These are phyloP conservation scores for Bryconaethiops microstoma DNA, from an alignment of 2,797 vertebrate species.

Conservation along the genomic window DNA sequence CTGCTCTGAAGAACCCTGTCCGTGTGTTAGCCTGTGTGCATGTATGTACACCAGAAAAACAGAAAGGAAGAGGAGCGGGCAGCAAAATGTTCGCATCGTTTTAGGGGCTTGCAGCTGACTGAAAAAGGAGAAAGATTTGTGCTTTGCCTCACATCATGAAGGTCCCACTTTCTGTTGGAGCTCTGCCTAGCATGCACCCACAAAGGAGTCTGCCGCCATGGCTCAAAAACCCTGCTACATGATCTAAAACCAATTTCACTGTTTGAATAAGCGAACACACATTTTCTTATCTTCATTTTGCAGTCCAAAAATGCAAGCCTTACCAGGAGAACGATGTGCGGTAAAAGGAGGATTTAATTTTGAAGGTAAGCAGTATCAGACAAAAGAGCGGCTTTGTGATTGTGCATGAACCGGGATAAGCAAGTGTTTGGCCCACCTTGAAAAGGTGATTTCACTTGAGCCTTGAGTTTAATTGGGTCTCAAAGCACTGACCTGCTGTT, in stretches of 20 bases:
- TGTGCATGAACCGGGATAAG: constrained; percentile 65
- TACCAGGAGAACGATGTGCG: constrained; percentile 93
- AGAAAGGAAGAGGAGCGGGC: constrained; percentile 1
- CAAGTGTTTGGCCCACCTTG: constrained; percentile 69
- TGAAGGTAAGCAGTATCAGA: constrained; percentile 86
- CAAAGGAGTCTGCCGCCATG: constrained; percentile 72
- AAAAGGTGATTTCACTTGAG: constrained; percentile 68
- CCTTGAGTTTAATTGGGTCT: constrained; percentile 52
- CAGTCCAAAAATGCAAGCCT: constrained; percentile 95
- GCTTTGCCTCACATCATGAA: constrained; percentile 71
- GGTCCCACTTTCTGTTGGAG: constrained; percentile 68
- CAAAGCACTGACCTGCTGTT: constrained; percentile 35
- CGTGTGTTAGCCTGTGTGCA: not conserved
- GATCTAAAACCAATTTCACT: constrained; percentile 84
- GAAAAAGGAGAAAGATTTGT: constrained; percentile 67
- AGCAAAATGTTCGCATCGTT: constrained; percentile 9
- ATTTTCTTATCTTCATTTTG: constrained; percentile 81
- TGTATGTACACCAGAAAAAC: not conserved
- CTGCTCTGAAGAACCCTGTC: not conserved
- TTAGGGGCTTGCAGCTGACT: constrained; percentile 18
- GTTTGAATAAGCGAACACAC: constrained; percentile 77
- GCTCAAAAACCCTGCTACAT: constrained; percentile 74
- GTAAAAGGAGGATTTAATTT: constrained; percentile 94
- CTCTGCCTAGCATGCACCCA: constrained; percentile 73
- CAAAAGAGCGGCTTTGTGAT: constrained; percentile 62